Evolutionary conservation across 1,140 invertebrate species (phyloP).

Genomic region (Drosophila melanica): DNA sequence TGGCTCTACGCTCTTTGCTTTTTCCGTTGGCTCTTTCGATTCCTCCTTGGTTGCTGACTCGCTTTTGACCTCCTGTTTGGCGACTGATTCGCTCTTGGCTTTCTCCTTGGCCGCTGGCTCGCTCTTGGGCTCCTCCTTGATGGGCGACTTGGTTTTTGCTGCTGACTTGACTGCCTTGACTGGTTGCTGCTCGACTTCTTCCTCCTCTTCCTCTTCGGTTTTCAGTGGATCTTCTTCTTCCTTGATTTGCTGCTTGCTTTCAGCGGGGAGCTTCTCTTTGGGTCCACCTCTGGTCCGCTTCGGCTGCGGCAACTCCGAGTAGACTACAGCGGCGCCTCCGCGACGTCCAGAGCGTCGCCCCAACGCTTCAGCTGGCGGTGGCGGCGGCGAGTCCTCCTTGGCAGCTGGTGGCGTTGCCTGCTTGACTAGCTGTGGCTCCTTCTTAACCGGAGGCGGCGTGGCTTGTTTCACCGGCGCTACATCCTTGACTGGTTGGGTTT

Average conservation of each 20-base stretch:
- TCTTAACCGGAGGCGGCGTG: constrained; percentile 3
- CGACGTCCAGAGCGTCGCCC: constrained; percentile 71
- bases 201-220: background rate
- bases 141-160: constrained; percentile 25
- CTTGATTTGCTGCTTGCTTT: constrained; percentile 27
- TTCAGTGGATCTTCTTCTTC: constrained; percentile 28
- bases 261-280: constrained; percentile 39
- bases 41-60: no score
- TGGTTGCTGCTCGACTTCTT: constrained; percentile 10
- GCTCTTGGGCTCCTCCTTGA: constrained; percentile 14
- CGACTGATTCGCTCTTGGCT: background rate
- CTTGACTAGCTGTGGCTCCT: constrained; percentile 8
- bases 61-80: constrained; percentile 5
- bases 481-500: constrained; percentile 3
- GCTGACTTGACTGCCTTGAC: constrained; percentile 6
- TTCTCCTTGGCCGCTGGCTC: constrained; percentile 2
- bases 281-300: constrained; percentile 65
- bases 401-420: constrained; percentile 30
- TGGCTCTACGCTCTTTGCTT: constrained; percentile 20
- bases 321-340: constrained; percentile 59
- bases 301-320: constrained; percentile 65
- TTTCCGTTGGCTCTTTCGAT: constrained; percentile 4
- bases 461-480: constrained; percentile 1
- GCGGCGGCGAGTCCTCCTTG: constrained; percentile 27
- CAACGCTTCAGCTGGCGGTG: constrained; percentile 17